These are phyloP conservation scores for Agrilus biguttatus DNA, from an alignment of 2,888 invertebrate genomes.

Conservation along the genomic window DNA sequence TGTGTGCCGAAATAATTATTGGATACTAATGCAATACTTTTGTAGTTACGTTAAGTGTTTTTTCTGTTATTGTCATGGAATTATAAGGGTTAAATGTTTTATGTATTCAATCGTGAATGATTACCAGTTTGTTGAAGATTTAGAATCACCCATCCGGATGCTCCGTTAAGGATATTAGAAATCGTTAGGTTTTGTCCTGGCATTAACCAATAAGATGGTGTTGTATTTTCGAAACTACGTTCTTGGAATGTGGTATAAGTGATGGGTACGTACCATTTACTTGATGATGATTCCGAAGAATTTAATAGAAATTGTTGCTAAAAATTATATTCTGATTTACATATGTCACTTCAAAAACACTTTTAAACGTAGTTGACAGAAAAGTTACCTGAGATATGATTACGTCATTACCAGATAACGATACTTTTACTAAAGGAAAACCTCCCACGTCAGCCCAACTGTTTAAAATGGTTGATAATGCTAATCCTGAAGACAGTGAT, in stretches of 20 bases:
- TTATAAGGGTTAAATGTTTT: slow-evolving; percentile 5
- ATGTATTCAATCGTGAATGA: neutral
- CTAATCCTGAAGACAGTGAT: slow-evolving; percentile 5
- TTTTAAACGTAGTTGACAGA: neutral
- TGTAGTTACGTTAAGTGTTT: too few relatives aligned
- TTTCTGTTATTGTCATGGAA: too few relatives aligned
- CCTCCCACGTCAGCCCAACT: slow-evolving; percentile 48
- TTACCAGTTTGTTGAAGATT: slow-evolving; percentile 47
- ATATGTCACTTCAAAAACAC: neutral
- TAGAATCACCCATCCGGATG: slow-evolving; percentile 47
- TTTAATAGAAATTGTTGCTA: slow-evolving; percentile 13
- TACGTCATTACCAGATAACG: slow-evolving; percentile 9
- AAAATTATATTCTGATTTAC: slow-evolving; percentile 1
- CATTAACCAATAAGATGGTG: neutral
- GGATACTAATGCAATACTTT: too few relatives aligned
- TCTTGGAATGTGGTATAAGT: slow-evolving; percentile 31
- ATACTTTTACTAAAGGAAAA: slow-evolving; percentile 41
- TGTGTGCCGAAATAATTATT: too few relatives aligned
- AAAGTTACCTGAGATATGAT: slow-evolving; percentile 16
- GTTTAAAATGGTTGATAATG: slow-evolving; percentile 31
- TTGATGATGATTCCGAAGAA: neutral
- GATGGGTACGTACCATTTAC: slow-evolving; percentile 34
- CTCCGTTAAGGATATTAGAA: neutral
- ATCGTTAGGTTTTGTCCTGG: neutral
- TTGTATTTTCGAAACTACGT: slow-evolving; percentile 13